Evolutionary conservation across 2,113 vertebrate genomes (phyloP).

Genomic region (Hyla sarda): DNA sequence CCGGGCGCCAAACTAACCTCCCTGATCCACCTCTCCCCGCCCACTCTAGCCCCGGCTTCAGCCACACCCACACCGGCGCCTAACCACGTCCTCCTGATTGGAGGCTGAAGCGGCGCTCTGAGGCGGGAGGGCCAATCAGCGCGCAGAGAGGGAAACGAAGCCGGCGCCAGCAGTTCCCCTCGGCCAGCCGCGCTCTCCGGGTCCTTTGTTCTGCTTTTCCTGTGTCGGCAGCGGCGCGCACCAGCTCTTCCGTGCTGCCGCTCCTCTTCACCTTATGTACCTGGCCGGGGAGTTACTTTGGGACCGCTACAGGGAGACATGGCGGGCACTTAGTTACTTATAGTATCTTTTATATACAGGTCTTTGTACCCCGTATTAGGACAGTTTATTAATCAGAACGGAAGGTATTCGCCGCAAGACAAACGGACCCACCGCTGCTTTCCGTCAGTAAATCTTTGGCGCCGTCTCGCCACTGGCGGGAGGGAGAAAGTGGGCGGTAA

Average conservation of each 20-base stretch:
- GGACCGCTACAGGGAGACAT: no score
- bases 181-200: slow-evolving; percentile 18
- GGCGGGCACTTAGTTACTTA: not conserved
- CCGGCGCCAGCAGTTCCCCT: slow-evolving; percentile 51
- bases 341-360: not conserved
- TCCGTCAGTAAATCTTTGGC: not conserved
- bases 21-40: slow-evolving; percentile 27
- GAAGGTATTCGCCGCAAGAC: not conserved
- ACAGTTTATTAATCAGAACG: not conserved
- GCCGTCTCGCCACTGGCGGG: not conserved
- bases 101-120: slow-evolving; percentile 14
- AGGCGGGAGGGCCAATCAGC: not conserved
- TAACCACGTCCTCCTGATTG: slow-evolving; percentile 23
- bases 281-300: no score
- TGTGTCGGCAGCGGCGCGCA: slow-evolving; percentile 25
- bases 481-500: not conserved
- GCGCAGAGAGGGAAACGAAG: slow-evolving; percentile 58
- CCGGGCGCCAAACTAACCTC: slow-evolving; percentile 58
- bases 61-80: slow-evolving; percentile 51
- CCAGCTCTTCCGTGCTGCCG: not conserved
- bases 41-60: not conserved
- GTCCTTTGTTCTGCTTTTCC: slow-evolving; percentile 57
- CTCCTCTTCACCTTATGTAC: not conserved
- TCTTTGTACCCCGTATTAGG: not conserved
- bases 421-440: no score